Evolutionary conservation across 2,113 vertebrate genomes (phyloP).

Genomic region (Apodemus sylvaticus): DNA sequence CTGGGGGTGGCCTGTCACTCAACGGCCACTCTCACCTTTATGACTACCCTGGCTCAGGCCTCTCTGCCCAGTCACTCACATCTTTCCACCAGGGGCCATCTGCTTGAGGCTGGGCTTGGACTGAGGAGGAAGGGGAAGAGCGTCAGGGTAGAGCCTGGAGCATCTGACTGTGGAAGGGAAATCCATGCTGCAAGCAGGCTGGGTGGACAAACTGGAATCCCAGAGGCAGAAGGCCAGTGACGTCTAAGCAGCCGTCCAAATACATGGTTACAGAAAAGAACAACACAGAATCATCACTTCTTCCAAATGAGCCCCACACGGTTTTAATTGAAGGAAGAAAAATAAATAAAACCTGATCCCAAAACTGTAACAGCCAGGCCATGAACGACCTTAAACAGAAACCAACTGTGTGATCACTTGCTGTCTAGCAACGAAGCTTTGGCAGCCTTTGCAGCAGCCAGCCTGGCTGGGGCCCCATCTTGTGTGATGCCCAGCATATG

Average conservation of each 20-base stretch:
- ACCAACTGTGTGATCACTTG: background rate
- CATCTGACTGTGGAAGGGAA: background rate
- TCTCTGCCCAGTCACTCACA: background rate
- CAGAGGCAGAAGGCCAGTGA: background rate
- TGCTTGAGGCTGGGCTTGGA: background rate
- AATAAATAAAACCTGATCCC: background rate
- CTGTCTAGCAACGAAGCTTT: background rate
- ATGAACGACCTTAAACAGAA: background rate
- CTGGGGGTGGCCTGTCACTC: background rate
- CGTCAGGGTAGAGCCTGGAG: background rate
- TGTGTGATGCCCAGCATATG: fast-evolving
- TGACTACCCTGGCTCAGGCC: background rate
- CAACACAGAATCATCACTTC: background rate
- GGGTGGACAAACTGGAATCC: background rate
- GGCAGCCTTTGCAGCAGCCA: background rate
- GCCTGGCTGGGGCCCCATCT: background rate
- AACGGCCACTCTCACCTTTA: slow-evolving; percentile 27
- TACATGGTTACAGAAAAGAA: slow-evolving; percentile 26
- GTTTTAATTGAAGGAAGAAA: background rate
- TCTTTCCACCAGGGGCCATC: background rate
- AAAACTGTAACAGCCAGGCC: background rate
- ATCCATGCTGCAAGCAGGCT: background rate
- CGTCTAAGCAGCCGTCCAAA: background rate
- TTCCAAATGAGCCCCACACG: background rate
- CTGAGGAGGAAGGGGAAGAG: background rate